These are phyloP conservation scores for Lordiphosa clarofinis DNA, from an alignment of 1,140 invertebrate genomes.

Conservation along the genomic window DNA sequence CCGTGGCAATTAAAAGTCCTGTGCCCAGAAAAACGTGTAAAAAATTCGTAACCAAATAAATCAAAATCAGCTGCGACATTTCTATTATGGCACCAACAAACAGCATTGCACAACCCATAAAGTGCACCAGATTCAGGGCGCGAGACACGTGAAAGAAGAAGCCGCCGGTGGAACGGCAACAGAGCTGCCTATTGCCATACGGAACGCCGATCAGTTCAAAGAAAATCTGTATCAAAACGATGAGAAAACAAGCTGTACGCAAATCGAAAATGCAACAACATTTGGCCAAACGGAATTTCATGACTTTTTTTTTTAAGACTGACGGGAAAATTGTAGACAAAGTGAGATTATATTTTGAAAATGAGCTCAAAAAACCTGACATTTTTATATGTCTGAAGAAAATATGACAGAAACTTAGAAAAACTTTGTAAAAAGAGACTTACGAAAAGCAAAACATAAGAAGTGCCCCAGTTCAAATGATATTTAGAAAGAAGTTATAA, in stretches of 20 bases:
- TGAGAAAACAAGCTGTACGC: slow-evolving; percentile 11
- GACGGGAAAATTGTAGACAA: too few species aligned
- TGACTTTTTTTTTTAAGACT: background rate
- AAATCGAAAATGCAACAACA: slow-evolving; percentile 19
- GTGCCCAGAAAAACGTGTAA: background rate
- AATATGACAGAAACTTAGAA: too few species aligned
- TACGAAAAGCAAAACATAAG: too few species aligned
- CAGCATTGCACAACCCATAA: slow-evolving; percentile 8
- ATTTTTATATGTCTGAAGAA: too few species aligned
- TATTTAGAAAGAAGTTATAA: too few species aligned
- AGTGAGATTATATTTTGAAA: too few species aligned
- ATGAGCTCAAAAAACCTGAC: too few species aligned
- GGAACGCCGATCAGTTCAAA: slow-evolving; percentile 3
- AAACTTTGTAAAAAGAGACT: too few species aligned
- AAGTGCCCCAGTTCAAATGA: too few species aligned
- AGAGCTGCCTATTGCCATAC: fast-evolving
- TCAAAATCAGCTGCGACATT: background rate
- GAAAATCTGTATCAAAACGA: slow-evolving; percentile 10
- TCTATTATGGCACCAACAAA: background rate
- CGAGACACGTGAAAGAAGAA: background rate
- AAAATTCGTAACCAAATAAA: background rate
- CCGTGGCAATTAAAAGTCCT: background rate
- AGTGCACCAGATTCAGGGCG: background rate
- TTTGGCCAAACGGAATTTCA: slow-evolving; percentile 16
- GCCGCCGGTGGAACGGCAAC: background rate